A percentile compares a stretch with the other conserved stretches of the same genome.
Evolutionary conservation across 2,797 vertebrate genomes (phyloP).

Genomic region (Xenentodon cancila): DNA sequence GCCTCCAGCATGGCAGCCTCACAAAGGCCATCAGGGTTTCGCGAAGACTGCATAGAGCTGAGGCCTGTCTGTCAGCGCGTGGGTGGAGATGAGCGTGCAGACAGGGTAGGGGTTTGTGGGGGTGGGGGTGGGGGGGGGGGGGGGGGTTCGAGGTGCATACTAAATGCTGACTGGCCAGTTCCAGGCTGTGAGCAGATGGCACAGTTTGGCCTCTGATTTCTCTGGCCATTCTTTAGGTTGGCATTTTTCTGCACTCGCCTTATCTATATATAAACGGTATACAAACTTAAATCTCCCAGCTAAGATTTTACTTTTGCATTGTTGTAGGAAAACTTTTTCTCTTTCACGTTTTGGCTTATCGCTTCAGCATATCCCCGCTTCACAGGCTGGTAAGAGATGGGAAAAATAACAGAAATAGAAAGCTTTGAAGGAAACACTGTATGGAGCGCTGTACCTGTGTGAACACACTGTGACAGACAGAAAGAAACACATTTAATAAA

Average conservation of each 20-base stretch:
- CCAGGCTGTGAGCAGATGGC: slow-evolving; percentile 67
- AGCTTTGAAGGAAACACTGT: neutral
- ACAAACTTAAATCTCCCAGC: neutral
- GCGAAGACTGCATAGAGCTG: slow-evolving; percentile 47
- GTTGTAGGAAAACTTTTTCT: neutral
- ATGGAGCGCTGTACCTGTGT: neutral
- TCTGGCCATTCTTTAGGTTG: slow-evolving; percentile 56
- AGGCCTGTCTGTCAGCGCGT: slow-evolving; percentile 57
- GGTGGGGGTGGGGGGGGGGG: slow-evolving; percentile 11
- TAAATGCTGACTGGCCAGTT: slow-evolving; percentile 72
- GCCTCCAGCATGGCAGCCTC: slow-evolving; percentile 67
- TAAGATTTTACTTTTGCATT: no score
- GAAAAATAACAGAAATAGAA: slow-evolving; percentile 17
- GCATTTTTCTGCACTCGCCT: slow-evolving; percentile 13
- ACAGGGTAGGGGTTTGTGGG: neutral
- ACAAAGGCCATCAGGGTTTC: slow-evolving; percentile 67
- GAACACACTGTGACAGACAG: neutral
- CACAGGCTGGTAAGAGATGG: slow-evolving; percentile 3
- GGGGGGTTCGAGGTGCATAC: slow-evolving; percentile 24
- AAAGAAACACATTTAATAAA: slow-evolving; percentile 1
- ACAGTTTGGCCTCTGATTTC: slow-evolving; percentile 62
- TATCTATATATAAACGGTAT: neutral
- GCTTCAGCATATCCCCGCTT: no score
- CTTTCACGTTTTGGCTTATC: neutral
- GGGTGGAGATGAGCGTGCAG: slow-evolving; percentile 50